phyloP scores from a whole-genome alignment of 2,888 invertebrate species.

The Tupiocoris notatus region DNA sequence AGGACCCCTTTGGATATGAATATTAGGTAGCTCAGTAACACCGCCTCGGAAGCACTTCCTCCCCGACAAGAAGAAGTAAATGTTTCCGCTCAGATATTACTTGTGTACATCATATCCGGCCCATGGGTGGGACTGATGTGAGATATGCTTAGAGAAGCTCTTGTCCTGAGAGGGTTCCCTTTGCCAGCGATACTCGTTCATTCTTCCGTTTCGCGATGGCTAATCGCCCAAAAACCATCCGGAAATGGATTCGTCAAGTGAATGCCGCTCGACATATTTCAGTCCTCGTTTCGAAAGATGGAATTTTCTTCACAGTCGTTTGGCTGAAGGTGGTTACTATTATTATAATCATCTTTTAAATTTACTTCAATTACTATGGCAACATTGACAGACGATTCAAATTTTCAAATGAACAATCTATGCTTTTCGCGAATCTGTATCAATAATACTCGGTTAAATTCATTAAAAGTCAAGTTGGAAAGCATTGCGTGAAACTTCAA shows the following conservation, averaged over 20 bases:
- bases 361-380: no score
- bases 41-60: conserved; percentile 33
- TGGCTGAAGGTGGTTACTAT: no score
- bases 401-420: no score
- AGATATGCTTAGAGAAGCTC: neutral
- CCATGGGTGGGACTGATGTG: neutral
- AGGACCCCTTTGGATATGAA: conserved; percentile 27
- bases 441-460: no score
- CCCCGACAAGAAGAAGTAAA: neutral
- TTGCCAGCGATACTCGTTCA: neutral
- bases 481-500: no score
- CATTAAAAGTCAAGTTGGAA: no score
- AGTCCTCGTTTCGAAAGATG: no score
- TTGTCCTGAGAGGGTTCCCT: neutral
- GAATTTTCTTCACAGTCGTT: no score
- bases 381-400: no score
- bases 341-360: no score
- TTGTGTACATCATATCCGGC: conserved; percentile 15
- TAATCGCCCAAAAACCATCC: neutral
- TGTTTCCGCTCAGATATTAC: conserved; percentile 26
- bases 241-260: neutral
- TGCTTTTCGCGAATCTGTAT: no score
- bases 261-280: neutral
- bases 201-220: neutral
- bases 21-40: conserved; percentile 8